A percentile compares a stretch with the other conserved stretches of the same genome.
Evolutionary conservation across 1,140 invertebrate species (phyloP).

Genomic region (Nixonia krombeini): DNA sequence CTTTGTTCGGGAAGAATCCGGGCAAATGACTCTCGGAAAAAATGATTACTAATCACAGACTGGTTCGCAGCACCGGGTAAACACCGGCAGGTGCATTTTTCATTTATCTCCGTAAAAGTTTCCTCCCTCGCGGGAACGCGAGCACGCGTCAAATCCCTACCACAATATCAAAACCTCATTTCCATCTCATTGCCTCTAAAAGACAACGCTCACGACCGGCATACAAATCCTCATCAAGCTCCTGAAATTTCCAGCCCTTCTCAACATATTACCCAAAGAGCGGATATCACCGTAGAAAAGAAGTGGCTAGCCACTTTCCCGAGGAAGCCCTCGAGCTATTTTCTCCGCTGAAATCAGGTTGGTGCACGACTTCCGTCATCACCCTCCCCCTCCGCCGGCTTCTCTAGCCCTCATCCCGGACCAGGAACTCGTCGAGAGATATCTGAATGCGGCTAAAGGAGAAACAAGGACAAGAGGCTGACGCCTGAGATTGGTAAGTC

Average conservation of each 20-base stretch:
- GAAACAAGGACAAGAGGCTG: slow-evolving; percentile 30
- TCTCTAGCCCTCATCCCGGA: slow-evolving; percentile 3
- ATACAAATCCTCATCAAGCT: slow-evolving; percentile 40
- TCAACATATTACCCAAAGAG: slow-evolving; percentile 13
- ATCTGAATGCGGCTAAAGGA: slow-evolving; percentile 22
- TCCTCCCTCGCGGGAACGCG: not conserved
- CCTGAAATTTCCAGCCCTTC: slow-evolving; percentile 17
- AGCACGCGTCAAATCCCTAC: slow-evolving; percentile 16
- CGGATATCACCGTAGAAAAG: slow-evolving; percentile 29
- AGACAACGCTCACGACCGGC: slow-evolving; percentile 30
- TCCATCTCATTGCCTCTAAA: slow-evolving; percentile 36
- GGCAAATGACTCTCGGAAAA: not conserved
- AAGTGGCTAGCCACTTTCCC: slow-evolving; percentile 34
- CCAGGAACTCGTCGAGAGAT: slow-evolving; percentile 9
- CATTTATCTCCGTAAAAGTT: not conserved
- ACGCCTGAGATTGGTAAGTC: slow-evolving; percentile 27
- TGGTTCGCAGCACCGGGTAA: not conserved
- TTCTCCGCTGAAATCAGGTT: slow-evolving; percentile 19
- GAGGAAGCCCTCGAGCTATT: slow-evolving; percentile 29
- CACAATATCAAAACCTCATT: slow-evolving; percentile 37
- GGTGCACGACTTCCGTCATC: slow-evolving; percentile 6
- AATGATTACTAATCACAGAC: no score
- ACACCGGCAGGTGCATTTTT: not conserved
- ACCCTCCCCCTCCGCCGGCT: not conserved
- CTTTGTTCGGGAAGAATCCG: not conserved